Evolutionary conservation across 2,888 invertebrate species (phyloP), one percentile per base, ranked within the genome.

Genomic region (Baronia brevicornis): DNA sequence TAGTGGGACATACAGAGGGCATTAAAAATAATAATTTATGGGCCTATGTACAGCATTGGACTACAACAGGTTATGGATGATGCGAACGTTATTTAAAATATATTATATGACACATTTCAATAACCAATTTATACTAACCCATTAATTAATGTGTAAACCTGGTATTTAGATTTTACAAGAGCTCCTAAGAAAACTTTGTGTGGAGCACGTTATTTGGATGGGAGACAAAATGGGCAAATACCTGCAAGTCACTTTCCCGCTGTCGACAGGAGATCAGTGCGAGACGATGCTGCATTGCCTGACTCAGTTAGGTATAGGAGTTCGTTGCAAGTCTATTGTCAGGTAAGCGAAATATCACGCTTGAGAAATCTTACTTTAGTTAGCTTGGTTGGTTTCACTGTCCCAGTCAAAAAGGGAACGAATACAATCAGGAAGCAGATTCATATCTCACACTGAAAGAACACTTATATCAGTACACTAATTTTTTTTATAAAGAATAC

Each of bases 271-370:
- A 18, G 91, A 90, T 45, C 84, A 87, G 32, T 91, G 91, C 51
- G 91, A 91, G 64, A 91, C 91, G 38, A 89, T 90, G 68, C 71
- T 91, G 33, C 91, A 91, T 56, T 91, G 90, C 52, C 84, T 91
- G 38, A 91, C 91, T 1, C 88, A 91, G 61, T 79, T 91, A 46
- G 91, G 91, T 15, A 90, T 91, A 42, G 91, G 91, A 9, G 87
- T 87, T 11, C 86, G 87, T 57, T 86, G 86, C 66, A 90, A 89
- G 67, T 91, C 91, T 34, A 87, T 90, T 53, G 90, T 91, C 38
- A 91, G 90, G 91, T 91, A 78, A 72, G 47, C 35, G 22, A 19
- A 3, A n/a, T n/a, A n/a, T n/a, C n/a, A n/a, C n/a, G n/a, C n/a
- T n/a, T n/a, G n/a, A n/a, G n/a, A n/a, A n/a, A n/a, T n/a, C n/a